Evolutionary conservation across 1,140 invertebrate genomes (phyloP).

Genomic region (Bursaphelenchus mucronatus): DNA sequence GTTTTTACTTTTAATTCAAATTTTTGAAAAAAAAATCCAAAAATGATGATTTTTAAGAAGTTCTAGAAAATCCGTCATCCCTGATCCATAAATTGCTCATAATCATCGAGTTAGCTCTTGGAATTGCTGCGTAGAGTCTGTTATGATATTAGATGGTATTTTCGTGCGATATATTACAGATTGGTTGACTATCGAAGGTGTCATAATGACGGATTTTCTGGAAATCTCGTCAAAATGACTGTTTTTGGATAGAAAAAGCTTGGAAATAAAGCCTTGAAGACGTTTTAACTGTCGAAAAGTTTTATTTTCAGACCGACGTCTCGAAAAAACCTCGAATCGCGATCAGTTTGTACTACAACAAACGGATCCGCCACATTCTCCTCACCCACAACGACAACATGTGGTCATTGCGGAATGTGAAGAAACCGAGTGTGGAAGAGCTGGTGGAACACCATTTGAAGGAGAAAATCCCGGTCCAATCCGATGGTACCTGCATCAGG

Average conservation of each 20-base stretch:
- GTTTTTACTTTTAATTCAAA: too few relatives aligned
- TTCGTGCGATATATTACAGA: too few relatives aligned
- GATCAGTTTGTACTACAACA: slow-evolving; percentile 20
- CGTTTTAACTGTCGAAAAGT: neutral
- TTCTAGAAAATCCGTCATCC: too few relatives aligned
- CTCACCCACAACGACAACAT: slow-evolving; percentile 8
- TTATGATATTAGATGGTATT: too few relatives aligned
- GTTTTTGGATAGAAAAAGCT: neutral
- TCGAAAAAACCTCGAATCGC: slow-evolving; percentile 15
- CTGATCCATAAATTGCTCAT: too few relatives aligned
- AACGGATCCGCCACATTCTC: slow-evolving; percentile 30
- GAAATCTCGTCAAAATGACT: too few relatives aligned
- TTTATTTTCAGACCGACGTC: slow-evolving; percentile 26
- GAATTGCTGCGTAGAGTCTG: too few relatives aligned
- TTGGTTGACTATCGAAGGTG: too few relatives aligned
- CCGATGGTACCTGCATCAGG: slow-evolving; percentile 41
- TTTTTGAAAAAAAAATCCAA: too few relatives aligned
- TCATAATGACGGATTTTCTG: too few relatives aligned
- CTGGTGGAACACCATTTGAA: slow-evolving; percentile 26
- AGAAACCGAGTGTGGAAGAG: slow-evolving; percentile 14
- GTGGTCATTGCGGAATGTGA: slow-evolving; percentile 21
- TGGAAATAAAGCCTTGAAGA: neutral
- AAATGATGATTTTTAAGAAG: too few relatives aligned
- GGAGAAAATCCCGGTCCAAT: slow-evolving; percentile 29
- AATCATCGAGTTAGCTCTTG: too few relatives aligned